Base-by-base conservation (phyloP, 2,888 invertebrate species). In the Nemurella pictetii region DNA sequence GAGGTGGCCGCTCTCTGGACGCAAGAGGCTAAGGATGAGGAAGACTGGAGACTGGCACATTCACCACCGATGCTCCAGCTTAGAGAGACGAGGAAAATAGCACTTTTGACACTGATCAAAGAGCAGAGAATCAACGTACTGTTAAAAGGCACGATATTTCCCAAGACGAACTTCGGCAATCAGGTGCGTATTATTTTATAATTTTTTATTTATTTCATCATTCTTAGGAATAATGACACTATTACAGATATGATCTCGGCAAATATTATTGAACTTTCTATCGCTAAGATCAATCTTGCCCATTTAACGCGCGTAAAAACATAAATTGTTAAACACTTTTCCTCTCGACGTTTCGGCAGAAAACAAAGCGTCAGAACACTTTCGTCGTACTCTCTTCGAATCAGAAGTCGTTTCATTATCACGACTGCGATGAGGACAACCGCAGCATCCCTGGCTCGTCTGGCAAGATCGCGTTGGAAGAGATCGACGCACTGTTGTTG, bases 301-400 rank as follows among this genome's bases (percentile, higher is more conserved):
- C n/a, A n/a, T n/a, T n/a, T n/a, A n/a, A n/a, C n/a, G n/a, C n/a
- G n/a, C n/a, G n/a, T n/a, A n/a, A n/a, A n/a, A n/a, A n/a, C n/a
- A n/a, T n/a, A n/a, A n/a, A n/a, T n/a, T n/a, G n/a, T n/a, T n/a
- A n/a, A n/a, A n/a, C n/a, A n/a, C n/a, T n/a, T n/a, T n/a, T n/a
- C 55, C 55, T 20, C 55, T 12, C 20, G 9, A 55, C 20, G 55
- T 20, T 55, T 12, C 27, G 0, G 9, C 83, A 86, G 86, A 86
- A 75, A 80, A 55, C 77, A 73, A 86, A 86, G 78, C 83, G 83
- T 25, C 80, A 84, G 15, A 81, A 27, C 9, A 80, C 85, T 81
- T 85, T 80, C 72, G 83, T 86, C 29, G 83, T 35, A 25, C 32
- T 86, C 55, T 83, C 86, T 12, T 74, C 80, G 29, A 86, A 86